Base-by-base conservation (phyloP, 2,113 vertebrate genomes). In the Chlamydotis undulata region DNA sequence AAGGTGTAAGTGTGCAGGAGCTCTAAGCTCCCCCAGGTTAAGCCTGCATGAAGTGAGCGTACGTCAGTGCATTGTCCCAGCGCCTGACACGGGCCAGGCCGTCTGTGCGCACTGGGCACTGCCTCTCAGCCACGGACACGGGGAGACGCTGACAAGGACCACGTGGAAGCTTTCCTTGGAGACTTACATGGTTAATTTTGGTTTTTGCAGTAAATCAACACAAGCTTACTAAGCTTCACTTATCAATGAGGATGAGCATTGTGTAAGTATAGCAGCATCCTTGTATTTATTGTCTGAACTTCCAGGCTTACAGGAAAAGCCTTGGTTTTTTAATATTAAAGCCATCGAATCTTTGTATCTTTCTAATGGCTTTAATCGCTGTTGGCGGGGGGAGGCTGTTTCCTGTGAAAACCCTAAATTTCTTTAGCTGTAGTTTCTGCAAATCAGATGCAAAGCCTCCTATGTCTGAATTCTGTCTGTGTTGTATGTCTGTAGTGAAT, bases 51-150 rank as follows among this genome's bases (percentile, higher is more conserved):
- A 60, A 74, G 9, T 0, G 2, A 4, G 19, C 8, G 31, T 53
- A 14, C n/a, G n/a, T 65, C 28, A 24, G 14, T 43, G 8, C 35
- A 13, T 21, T 19, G 10, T 39, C 67, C 23, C 22, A 37, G 63
- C 10, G 22, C 4, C 45, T 53, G 52, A 7, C 52, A 3, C 3
- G 10, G 50, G 49, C 47, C 1, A 0, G 43, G 57, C 28, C 6
- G 11, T 41, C 49, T 1, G 0, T 19, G 33, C 33, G 75, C 19
- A 1, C 24, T 63, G 33, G 39, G 39, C 39, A 39, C 39, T 39
- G 39, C 35, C 19, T 50, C 21, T 33, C 23, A 19, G 26, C 28
- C 13, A 37, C 37, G 9, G 37, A 37, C 37, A 37, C 53, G 49
- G 74, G 39, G 33, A 56, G 47, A 49, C 39, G 9, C 60, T 49